Conservation (phyloP, 2,888 invertebrate genomes). For the Palloptera scutellata region DNA sequence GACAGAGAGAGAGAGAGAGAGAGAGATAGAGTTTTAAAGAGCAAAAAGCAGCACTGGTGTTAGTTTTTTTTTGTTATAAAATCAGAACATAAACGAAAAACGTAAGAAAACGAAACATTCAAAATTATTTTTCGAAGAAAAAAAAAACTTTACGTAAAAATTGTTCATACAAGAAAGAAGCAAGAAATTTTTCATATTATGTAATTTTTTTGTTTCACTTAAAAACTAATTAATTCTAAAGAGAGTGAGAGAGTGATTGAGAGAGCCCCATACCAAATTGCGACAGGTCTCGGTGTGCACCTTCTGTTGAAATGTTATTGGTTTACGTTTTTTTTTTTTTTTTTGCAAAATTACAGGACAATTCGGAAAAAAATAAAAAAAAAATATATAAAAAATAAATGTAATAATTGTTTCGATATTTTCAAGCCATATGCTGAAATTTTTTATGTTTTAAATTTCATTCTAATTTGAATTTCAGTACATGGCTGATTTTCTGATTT, state of each 20-base stretch:
- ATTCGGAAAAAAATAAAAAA: background rate
- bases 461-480: too few species aligned
- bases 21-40: too few species aligned
- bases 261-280: conserved; percentile 63
- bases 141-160: conserved; percentile 4
- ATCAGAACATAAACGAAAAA: conserved; percentile 5
- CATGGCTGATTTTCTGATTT: too few species aligned
- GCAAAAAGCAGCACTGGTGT: background rate
- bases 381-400: conserved; percentile 2
- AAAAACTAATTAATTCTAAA: conserved; percentile 13
- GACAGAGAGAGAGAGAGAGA: too few species aligned
- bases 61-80: background rate
- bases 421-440: too few species aligned
- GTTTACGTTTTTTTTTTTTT: background rate
- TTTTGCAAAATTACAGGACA: background rate
- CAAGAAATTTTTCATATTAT: conserved; percentile 18
- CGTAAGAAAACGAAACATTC: background rate
- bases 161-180: conserved; percentile 21
- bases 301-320: conserved; percentile 51
- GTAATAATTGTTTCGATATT: background rate
- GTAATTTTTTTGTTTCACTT: conserved; percentile 20
- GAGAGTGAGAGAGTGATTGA: conserved; percentile 4
- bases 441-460: too few species aligned
- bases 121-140: background rate
- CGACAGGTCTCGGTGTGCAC: conserved; percentile 65